These are phyloP conservation scores for Chrysochloris asiatica DNA, from an alignment of 2,113 vertebrate genomes.

Conservation along the genomic window DNA sequence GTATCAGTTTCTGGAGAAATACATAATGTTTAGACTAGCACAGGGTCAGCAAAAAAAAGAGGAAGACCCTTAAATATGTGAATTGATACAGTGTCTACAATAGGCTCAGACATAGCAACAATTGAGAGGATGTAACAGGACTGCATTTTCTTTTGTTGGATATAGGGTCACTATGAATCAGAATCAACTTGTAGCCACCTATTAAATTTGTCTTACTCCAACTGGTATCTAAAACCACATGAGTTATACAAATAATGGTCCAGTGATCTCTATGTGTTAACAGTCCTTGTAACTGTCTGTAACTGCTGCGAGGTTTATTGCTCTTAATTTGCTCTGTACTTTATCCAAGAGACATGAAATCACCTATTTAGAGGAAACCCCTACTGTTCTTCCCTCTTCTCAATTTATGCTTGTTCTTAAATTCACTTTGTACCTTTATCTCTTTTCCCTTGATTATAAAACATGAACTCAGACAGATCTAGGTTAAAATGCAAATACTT, in stretches of 20 bases:
- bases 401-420: neutral
- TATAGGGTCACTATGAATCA: neutral
- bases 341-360: neutral
- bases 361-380: neutral
- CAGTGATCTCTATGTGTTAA: neutral
- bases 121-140: neutral
- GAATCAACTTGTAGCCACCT: neutral
- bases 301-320: constrained; percentile 33
- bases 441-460: neutral
- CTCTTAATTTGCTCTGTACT: constrained; percentile 1
- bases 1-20: too few relatives aligned
- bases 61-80: too few relatives aligned
- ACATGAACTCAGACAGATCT: neutral
- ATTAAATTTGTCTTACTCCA: neutral
- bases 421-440: neutral
- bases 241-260: neutral
- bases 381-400: neutral
- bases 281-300: neutral
- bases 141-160: neutral
- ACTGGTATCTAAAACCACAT: neutral
- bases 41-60: neutral
- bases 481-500: neutral
- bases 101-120: neutral
- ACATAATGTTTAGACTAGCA: neutral
- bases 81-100: neutral